These are phyloP conservation scores for Megathymus violae DNA, from an alignment of 1,140 invertebrate genomes.

Conservation along the genomic window DNA sequence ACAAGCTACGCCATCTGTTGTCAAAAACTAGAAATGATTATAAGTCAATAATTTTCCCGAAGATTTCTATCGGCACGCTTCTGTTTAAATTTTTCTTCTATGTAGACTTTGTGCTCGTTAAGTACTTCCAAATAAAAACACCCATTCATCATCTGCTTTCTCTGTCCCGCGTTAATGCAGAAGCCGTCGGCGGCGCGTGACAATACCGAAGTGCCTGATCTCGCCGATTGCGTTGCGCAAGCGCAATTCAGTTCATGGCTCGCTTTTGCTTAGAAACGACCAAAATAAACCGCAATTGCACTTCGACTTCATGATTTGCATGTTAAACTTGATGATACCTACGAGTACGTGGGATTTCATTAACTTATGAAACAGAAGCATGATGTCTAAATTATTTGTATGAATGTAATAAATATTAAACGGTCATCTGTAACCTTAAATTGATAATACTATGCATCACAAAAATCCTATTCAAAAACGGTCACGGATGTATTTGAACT, in stretches of 20 bases:
- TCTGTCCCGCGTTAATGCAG: conserved; percentile 4
- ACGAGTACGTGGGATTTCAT: background rate
- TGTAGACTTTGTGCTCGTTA: background rate
- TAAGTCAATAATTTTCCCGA: too few relatives aligned
- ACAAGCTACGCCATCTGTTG: too few relatives aligned
- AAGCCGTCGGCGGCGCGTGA: conserved; percentile 42
- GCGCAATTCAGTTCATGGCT: conserved; percentile 37
- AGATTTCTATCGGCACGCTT: too few relatives aligned
- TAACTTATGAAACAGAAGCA: background rate
- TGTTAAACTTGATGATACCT: conserved; percentile 21
- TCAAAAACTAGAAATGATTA: too few relatives aligned
- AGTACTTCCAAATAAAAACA: background rate
- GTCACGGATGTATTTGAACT: too few relatives aligned
- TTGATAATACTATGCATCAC: too few relatives aligned
- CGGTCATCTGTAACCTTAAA: too few relatives aligned
- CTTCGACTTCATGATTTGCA: conserved; percentile 13
- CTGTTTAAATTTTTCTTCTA: too few relatives aligned
- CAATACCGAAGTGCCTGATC: conserved; percentile 50
- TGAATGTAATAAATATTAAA: background rate
- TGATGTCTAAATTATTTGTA: background rate
- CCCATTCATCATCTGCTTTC: conserved; percentile 27
- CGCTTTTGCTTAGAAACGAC: conserved; percentile 28
- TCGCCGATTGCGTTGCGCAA: conserved; percentile 41
- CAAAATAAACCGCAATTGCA: conserved; percentile 11
- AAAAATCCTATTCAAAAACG: too few relatives aligned